phyloP scores from a whole-genome alignment of 2,113 vertebrate genomes.

The Gobius niger region DNA sequence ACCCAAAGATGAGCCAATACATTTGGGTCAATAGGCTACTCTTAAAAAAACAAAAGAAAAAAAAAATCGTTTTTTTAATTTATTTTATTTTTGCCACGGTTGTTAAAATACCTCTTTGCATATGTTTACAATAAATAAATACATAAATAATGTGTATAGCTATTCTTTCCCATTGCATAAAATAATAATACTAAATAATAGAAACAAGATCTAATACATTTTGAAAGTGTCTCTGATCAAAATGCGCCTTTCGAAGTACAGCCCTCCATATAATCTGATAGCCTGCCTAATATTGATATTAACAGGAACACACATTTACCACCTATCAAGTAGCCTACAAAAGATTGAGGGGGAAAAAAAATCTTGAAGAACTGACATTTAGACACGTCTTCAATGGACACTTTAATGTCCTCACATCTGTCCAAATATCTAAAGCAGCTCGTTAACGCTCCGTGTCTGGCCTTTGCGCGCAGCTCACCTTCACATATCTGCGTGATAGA shows the following conservation, averaged over 20 bases:
- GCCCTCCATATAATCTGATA: no score
- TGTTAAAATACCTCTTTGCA: not conserved
- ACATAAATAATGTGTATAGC: no score
- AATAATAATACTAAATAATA: no score
- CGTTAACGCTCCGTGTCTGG: conserved; percentile 10
- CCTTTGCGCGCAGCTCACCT: conserved; percentile 34
- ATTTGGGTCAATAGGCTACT: no score
- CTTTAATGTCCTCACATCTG: conserved; percentile 19
- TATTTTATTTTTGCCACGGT: not conserved
- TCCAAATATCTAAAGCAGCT: not conserved
- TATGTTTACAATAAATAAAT: not conserved
- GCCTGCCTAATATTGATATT: no score
- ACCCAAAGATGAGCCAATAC: no score
- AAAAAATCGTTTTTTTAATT: not conserved
- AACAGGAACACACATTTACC: no score
- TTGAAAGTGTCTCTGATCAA: no score
- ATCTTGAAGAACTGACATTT: not conserved
- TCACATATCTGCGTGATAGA: conserved; percentile 50
- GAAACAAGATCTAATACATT: no score
- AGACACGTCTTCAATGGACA: not conserved
- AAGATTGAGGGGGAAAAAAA: not conserved
- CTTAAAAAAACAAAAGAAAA: no score
- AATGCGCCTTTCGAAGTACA: no score
- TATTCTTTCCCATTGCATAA: no score
- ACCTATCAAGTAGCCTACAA: not conserved